Evolutionary conservation across 2,797 vertebrate genomes (phyloP).

Genomic region (Chloroceryle inda): DNA sequence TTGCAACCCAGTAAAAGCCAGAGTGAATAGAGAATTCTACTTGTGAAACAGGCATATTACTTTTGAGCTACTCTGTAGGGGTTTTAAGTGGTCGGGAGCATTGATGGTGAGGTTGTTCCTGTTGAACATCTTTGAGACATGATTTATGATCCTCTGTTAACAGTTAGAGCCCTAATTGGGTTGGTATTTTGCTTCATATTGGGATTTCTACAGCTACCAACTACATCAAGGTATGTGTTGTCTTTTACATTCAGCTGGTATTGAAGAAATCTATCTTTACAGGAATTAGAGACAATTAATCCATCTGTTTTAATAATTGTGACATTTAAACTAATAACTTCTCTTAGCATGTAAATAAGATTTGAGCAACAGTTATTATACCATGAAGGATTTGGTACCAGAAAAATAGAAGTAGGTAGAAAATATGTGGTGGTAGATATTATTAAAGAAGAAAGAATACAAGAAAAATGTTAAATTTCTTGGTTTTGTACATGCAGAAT

Average conservation of each 20-base stretch:
- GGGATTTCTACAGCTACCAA: slow-evolving; percentile 13
- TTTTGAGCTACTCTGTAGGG: not conserved
- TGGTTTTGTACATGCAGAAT: not conserved
- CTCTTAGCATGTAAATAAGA: slow-evolving; percentile 16
- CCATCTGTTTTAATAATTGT: slow-evolving; percentile 40
- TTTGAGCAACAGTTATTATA: slow-evolving; percentile 21
- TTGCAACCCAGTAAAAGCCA: not conserved
- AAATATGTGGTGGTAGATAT: not conserved
- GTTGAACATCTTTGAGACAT: not conserved
- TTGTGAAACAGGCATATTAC: not conserved
- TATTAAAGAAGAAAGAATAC: slow-evolving; percentile 26
- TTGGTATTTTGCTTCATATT: slow-evolving; percentile 27
- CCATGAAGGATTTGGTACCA: not conserved
- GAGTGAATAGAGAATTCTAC: not conserved
- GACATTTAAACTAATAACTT: slow-evolving; percentile 45
- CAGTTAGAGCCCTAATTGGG: not conserved
- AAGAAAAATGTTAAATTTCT: slow-evolving; percentile 21
- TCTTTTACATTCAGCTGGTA: not conserved
- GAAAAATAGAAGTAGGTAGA: not conserved
- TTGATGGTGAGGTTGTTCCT: not conserved
- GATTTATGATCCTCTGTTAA: slow-evolving; percentile 16
- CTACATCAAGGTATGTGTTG: not conserved
- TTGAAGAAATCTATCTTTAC: slow-evolving; percentile 14
- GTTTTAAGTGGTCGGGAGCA: not conserved
- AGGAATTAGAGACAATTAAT: slow-evolving; percentile 59